Percentiles rank a stretch among this genome's conserved stretches.
Evolutionary conservation across 2,797 vertebrate genomes (phyloP).

Genomic region (Sibirionetta formosa): DNA sequence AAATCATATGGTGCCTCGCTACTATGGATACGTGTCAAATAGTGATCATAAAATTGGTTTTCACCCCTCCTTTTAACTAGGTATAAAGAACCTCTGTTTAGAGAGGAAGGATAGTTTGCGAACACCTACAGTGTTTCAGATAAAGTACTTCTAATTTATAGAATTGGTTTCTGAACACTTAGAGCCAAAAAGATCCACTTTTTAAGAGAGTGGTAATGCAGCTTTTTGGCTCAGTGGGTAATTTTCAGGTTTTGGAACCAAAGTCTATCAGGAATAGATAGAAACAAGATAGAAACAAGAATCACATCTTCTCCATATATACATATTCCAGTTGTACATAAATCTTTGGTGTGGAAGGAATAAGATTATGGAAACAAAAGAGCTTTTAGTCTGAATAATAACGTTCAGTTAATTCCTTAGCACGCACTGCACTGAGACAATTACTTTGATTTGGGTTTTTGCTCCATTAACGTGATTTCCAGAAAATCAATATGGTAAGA

Average conservation of each 20-base stretch:
- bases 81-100: neutral
- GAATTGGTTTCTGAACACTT: neutral
- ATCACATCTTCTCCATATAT: neutral
- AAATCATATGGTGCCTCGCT: neutral
- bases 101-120: neutral
- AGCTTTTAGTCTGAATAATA: neutral
- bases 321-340: neutral
- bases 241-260: neutral
- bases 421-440: neutral
- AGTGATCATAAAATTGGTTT: slow-evolving; percentile 14
- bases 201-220: neutral
- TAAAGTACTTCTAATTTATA: neutral
- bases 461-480: neutral
- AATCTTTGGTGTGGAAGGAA: neutral
- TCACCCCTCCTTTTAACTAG: neutral
- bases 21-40: neutral
- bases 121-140: neutral
- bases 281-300: too few relatives aligned
- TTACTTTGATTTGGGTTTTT: slow-evolving; percentile 27
- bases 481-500: neutral
- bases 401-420: slow-evolving; percentile 8
- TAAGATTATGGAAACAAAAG: neutral
- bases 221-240: neutral
- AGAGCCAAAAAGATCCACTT: neutral
- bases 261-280: neutral